phyloP scores from a whole-genome alignment of 2,113 vertebrate species.

The Ptilonorhynchus violaceus region DNA sequence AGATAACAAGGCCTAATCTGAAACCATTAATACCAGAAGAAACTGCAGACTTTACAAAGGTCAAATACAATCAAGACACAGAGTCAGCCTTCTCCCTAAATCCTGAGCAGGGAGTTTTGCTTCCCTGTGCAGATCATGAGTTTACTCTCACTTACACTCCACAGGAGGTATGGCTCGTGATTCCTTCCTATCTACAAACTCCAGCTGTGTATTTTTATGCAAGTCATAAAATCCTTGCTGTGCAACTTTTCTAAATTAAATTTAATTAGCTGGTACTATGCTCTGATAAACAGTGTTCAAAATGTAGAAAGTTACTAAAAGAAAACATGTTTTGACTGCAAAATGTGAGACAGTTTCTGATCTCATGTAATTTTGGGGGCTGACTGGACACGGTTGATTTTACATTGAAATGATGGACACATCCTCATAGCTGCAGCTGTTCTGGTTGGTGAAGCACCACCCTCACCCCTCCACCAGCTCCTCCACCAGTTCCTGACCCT shows the following conservation, averaged over 20 bases:
- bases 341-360: conserved; percentile 24
- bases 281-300: conserved; percentile 2
- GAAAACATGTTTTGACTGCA: conserved; percentile 46
- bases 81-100: conserved; percentile 80
- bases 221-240: conserved; percentile 31
- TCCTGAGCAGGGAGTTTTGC: conserved; percentile 77
- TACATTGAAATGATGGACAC: not conserved
- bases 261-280: not conserved
- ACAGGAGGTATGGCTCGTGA: conserved; percentile 74
- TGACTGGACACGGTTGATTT: not conserved
- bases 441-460: not conserved
- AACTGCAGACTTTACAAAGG: not conserved
- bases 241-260: conserved; percentile 7
- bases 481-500: not conserved
- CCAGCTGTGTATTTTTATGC: conserved; percentile 33
- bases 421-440: conserved; percentile 11
- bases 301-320: not conserved
- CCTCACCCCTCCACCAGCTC: not conserved
- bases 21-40: conserved; percentile 63
- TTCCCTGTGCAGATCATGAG: conserved; percentile 73
- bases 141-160: conserved; percentile 85
- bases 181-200: not conserved
- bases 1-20: conserved; percentile 83
- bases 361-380: conserved; percentile 6
- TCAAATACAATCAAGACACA: conserved; percentile 64